These are phyloP conservation scores for Ptychoptera contaminata DNA, from an alignment of 2,888 invertebrate genomes.

Conservation along the genomic window DNA sequence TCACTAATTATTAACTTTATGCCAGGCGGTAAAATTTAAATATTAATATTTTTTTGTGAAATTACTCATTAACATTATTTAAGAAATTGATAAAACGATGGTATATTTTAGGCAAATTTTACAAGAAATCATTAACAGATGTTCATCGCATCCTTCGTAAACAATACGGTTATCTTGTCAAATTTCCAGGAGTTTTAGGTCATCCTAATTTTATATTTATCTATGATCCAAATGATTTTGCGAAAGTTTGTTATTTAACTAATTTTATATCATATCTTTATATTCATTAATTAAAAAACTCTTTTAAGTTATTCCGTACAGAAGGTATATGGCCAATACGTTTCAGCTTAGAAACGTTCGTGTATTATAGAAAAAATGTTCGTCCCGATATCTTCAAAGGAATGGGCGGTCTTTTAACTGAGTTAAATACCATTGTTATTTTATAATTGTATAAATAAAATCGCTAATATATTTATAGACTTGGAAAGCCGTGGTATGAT, in stretches of 20 bases:
- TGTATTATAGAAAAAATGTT: slow-evolving; percentile 23
- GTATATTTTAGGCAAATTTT: neutral
- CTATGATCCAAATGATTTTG: slow-evolving; percentile 36
- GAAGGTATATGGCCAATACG: slow-evolving; percentile 33
- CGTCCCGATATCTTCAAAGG: slow-evolving; percentile 18
- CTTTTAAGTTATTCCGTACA: slow-evolving; percentile 24
- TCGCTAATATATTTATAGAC: slow-evolving; percentile 23
- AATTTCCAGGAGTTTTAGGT: slow-evolving; percentile 22
- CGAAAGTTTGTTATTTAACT: slow-evolving; percentile 25
- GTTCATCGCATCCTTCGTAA: neutral
- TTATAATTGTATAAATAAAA: neutral
- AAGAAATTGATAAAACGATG: too few species aligned
- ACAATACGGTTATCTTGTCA: slow-evolving; percentile 24
- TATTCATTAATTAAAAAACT: neutral
- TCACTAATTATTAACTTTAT: slow-evolving; percentile 13
- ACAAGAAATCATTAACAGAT: neutral
- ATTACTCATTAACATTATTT: too few species aligned
- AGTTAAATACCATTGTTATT: slow-evolving; percentile 8
- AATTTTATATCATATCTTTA: neutral
- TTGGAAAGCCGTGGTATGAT: slow-evolving; percentile 49
- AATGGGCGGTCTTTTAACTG: slow-evolving; percentile 13
- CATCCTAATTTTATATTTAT: slow-evolving; percentile 23
- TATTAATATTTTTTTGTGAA: neutral
- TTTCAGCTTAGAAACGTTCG: slow-evolving; percentile 23
- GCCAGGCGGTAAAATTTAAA: slow-evolving; percentile 17